Percentiles rank a stretch among this genome's conserved stretches.
Conservation (phyloP, 2,888 invertebrate species). For the Melinopterus prodromus region DNA sequence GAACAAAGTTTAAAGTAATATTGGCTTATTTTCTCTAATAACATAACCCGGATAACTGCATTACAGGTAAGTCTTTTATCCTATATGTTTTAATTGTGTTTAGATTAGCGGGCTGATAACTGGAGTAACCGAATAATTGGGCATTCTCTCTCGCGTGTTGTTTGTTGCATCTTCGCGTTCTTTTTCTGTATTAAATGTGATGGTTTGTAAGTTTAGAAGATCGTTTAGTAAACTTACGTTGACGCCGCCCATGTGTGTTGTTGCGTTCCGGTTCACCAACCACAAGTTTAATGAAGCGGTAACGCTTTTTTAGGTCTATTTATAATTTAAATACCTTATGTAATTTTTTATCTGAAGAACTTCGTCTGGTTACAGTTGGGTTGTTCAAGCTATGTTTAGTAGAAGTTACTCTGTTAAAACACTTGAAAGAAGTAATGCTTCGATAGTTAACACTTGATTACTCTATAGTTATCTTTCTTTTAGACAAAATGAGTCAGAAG, state of each 20-base stretch:
- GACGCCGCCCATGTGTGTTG: background rate
- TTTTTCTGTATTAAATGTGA: background rate
- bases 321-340: slow-evolving; percentile 4
- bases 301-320: background rate
- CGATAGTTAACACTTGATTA: no score
- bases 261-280: background rate
- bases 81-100: background rate
- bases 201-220: background rate
- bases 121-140: background rate
- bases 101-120: background rate
- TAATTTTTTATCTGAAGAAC: background rate
- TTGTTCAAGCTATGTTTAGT: no score
- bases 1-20: background rate
- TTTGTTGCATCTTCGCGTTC: background rate
- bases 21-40: background rate
- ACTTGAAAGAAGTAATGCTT: no score
- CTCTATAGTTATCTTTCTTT: background rate
- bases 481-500: slow-evolving; percentile 35
- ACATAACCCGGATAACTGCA: background rate
- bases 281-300: background rate
- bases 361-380: background rate
- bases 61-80: background rate
- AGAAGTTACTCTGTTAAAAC: no score
- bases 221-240: background rate
- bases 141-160: background rate